A percentile compares a stretch with the other conserved stretches of the same genome.
Conservation (phyloP, 2,888 invertebrate species). For the Pseudoips prasinana region DNA sequence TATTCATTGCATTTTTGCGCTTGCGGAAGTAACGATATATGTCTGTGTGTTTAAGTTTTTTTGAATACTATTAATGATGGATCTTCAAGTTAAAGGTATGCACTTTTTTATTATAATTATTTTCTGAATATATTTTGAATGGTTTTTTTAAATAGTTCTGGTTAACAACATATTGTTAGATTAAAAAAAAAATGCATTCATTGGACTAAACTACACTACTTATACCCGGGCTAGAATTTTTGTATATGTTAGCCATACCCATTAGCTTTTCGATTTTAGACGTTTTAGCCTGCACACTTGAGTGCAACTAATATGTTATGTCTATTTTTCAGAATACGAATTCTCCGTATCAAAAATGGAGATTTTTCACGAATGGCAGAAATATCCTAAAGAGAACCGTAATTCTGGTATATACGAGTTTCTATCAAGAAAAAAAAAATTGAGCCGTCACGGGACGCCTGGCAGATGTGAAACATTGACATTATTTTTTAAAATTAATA, state of each 20-base stretch:
- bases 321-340: not conserved
- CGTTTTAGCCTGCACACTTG: not conserved
- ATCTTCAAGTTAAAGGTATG: conserved; percentile 1
- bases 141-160: not conserved
- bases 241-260: not conserved
- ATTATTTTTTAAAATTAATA: too few species aligned
- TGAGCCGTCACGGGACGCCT: too few species aligned
- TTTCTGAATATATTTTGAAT: not conserved
- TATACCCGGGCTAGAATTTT: not conserved
- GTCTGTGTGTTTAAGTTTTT: not conserved
- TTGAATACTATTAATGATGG: not conserved
- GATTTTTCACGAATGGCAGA: not conserved
- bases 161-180: not conserved
- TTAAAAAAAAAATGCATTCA: too few species aligned
- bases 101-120: not conserved
- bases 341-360: not conserved
- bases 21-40: not conserved
- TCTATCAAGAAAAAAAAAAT: not conserved
- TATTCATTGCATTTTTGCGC: not conserved
- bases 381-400: not conserved
- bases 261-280: not conserved
- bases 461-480: too few species aligned
- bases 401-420: not conserved
- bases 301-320: not conserved
- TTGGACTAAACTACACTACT: not conserved